phyloP scores from a whole-genome alignment of 2,888 invertebrate genomes.

The Stenolophus ochropezus region DNA sequence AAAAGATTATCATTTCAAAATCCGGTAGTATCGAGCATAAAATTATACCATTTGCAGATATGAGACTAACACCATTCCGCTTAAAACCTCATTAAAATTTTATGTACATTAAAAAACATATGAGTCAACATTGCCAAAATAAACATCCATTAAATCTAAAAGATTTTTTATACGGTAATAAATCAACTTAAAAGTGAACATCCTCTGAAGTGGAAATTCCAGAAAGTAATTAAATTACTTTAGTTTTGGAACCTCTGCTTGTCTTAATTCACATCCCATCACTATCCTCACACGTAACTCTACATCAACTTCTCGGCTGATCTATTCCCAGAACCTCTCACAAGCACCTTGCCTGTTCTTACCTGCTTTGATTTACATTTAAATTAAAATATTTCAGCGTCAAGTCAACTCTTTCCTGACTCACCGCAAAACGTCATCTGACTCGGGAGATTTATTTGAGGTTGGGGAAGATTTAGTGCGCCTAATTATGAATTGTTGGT shows the following conservation, averaged over 20 bases:
- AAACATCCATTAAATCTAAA: not conserved
- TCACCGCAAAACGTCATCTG: conserved; percentile 45
- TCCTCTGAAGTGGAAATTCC: not conserved
- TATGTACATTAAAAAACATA: not conserved
- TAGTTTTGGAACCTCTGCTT: not conserved
- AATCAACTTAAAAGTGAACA: not conserved
- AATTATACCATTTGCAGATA: not conserved
- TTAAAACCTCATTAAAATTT: not conserved
- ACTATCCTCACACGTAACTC: conserved; percentile 1
- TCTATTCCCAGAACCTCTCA: conserved; percentile 29
- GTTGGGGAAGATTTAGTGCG: conserved; percentile 39
- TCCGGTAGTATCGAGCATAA: no score
- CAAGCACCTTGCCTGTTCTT: conserved; percentile 16
- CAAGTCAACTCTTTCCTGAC: conserved; percentile 20
- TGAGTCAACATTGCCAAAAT: not conserved
- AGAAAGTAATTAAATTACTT: conserved; percentile 2
- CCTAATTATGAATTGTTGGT: conserved; percentile 35
- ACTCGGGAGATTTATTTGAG: conserved; percentile 29
- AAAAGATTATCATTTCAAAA: no score
- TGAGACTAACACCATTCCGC: not conserved
- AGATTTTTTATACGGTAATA: not conserved
- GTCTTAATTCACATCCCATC: conserved; percentile 2
- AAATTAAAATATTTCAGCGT: conserved; percentile 52
- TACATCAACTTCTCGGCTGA: not conserved
- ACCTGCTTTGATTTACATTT: conserved; percentile 56